phyloP scores from a whole-genome alignment of 2,888 invertebrate species.

The Drosophila emarginata region DNA sequence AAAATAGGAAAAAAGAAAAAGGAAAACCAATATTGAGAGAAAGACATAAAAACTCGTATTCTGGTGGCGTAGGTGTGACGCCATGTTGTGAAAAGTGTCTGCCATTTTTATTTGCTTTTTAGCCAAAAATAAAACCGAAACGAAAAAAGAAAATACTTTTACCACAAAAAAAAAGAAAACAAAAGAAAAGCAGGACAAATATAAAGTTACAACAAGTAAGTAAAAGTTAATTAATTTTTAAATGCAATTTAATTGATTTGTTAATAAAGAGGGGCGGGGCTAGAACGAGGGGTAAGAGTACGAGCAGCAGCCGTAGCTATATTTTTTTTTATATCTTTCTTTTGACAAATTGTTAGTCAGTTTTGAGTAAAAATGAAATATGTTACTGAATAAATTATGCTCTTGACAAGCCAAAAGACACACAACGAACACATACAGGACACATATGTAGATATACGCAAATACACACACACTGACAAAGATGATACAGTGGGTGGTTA shows the following conservation, averaged over 20 bases:
- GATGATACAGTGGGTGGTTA: neutral
- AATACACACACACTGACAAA: conserved; percentile 1
- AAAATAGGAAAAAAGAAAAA: conserved; percentile 12
- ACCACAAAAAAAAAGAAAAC: too few relatives aligned
- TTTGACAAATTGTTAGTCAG: conserved; percentile 35
- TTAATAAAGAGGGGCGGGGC: conserved; percentile 1
- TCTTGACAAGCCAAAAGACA: conserved; percentile 21
- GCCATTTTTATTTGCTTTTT: conserved; percentile 49
- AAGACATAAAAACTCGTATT: conserved; percentile 20
- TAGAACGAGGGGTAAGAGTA: neutral
- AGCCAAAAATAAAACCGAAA: conserved; percentile 22
- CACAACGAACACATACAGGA: conserved; percentile 11
- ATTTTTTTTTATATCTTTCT: neutral
- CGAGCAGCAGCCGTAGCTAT: neutral
- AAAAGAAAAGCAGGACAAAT: too few relatives aligned
- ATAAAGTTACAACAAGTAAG: conserved; percentile 18
- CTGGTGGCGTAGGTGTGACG: conserved; percentile 69
- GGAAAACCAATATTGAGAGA: neutral
- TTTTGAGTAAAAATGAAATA: conserved; percentile 31
- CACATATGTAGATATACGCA: neutral
- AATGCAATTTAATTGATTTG: neutral
- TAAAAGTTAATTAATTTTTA: neutral
- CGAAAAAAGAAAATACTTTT: conserved; percentile 34
- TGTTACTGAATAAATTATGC: conserved; percentile 24
- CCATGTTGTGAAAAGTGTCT: conserved; percentile 75